phyloP scores from a whole-genome alignment of 2,888 invertebrate species.

The Geotrupes spiniger region DNA sequence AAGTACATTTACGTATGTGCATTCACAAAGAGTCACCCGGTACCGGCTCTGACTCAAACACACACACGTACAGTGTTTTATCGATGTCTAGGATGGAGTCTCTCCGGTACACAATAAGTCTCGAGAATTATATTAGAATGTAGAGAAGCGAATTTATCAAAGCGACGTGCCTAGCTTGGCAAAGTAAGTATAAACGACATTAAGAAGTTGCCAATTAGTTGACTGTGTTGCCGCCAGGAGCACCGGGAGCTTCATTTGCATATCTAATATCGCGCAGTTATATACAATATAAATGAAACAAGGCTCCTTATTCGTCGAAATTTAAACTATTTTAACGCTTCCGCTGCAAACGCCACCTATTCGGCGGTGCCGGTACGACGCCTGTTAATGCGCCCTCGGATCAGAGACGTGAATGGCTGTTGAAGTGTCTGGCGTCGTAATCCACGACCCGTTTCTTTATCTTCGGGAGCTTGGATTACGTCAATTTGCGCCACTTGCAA shows the following conservation, averaged over 20 bases:
- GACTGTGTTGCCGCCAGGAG: conserved; percentile 47
- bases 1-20: too few relatives aligned
- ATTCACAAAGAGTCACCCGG: too few relatives aligned
- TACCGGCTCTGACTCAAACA: neutral
- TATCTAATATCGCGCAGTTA: conserved; percentile 13
- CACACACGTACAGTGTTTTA: conserved; percentile 7
- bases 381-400: too few relatives aligned
- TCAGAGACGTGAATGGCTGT: too few relatives aligned
- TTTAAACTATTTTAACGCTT: conserved; percentile 5
- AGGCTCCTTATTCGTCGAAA: conserved; percentile 6
- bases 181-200: conserved; percentile 54
- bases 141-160: conserved; percentile 40
- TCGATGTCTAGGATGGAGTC: conserved; percentile 3
- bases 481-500: too few relatives aligned
- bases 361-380: neutral
- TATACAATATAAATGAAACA: conserved; percentile 13
- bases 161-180: conserved; percentile 51
- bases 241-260: conserved; percentile 27
- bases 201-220: conserved; percentile 54
- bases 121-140: conserved; percentile 28
- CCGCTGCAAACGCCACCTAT: neutral
- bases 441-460: too few relatives aligned
- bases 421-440: too few relatives aligned
- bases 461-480: too few relatives aligned
- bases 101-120: conserved; percentile 13